A percentile compares a stretch with the other conserved stretches of the same genome.
These are phyloP conservation scores for Hippocampus zosterae DNA, from an alignment of 2,113 vertebrate species.

Conservation along the genomic window DNA sequence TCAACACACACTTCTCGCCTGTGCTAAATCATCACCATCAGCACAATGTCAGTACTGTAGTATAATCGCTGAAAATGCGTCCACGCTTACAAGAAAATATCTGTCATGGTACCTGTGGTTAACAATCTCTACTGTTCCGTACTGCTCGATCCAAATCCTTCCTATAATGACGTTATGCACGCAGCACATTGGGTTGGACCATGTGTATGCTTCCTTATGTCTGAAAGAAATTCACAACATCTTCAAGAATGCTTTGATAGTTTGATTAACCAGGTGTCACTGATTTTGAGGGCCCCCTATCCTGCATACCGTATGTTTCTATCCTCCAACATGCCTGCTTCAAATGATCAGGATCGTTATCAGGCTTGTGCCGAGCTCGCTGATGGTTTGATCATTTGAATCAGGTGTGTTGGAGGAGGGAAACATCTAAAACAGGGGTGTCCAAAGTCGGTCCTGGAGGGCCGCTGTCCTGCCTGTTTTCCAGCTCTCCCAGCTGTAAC, in stretches of 20 bases:
- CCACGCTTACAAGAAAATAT: conserved; percentile 22
- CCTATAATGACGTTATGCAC: conserved; percentile 97
- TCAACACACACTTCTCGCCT: conserved; percentile 88
- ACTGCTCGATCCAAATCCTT: conserved; percentile 98
- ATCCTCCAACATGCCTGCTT: too few relatives aligned
- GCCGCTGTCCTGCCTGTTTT: too few relatives aligned
- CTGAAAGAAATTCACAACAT: conserved; percentile 39
- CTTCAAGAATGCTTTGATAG: not conserved
- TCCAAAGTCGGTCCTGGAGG: too few relatives aligned
- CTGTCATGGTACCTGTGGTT: conserved; percentile 86
- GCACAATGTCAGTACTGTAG: not conserved
- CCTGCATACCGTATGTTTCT: too few relatives aligned
- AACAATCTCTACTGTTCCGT: conserved; percentile 91
- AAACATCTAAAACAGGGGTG: too few relatives aligned
- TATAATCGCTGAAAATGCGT: conserved; percentile 10
- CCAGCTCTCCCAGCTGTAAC: too few relatives aligned
- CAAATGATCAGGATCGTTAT: too few relatives aligned
- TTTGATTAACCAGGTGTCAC: not conserved
- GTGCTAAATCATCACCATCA: conserved; percentile 76
- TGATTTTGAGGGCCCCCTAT: too few relatives aligned
- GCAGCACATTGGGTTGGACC: conserved; percentile 96
- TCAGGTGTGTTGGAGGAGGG: too few relatives aligned
- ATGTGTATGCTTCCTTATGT: conserved; percentile 92
- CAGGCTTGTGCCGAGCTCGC: too few relatives aligned
- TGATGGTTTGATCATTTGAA: too few relatives aligned